Conservation (phyloP, 2,888 invertebrate genomes). For the Leucania comma region DNA sequence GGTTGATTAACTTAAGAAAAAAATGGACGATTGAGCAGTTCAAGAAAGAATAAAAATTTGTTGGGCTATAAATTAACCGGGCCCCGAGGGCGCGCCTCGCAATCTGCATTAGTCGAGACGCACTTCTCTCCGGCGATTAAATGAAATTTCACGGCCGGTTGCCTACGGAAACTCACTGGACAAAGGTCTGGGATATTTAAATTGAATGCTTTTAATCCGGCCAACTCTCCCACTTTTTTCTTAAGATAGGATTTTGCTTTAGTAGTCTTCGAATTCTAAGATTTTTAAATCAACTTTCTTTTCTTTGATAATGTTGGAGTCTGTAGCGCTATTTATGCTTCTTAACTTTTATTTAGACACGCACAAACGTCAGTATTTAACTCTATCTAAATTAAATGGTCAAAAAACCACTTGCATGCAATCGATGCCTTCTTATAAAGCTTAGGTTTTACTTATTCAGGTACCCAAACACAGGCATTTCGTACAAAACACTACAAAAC, state of each 20-base stretch:
- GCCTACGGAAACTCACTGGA: conserved; percentile 86
- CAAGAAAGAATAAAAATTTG: conserved; percentile 88
- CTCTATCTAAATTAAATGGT: not conserved
- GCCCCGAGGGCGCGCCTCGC: conserved; percentile 81
- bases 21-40: conserved; percentile 86
- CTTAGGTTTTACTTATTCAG: not conserved
- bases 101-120: conserved; percentile 89
- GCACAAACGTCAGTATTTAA: too few species aligned
- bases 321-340: conserved; percentile 1
- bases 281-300: conserved; percentile 44
- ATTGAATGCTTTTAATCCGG: conserved; percentile 87
- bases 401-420: not conserved
- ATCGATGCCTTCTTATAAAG: not conserved
- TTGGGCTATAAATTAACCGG: conserved; percentile 88
- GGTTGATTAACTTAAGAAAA: conserved; percentile 68
- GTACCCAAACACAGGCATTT: not conserved
- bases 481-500: not conserved
- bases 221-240: conserved; percentile 77
- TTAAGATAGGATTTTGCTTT: conserved; percentile 70
- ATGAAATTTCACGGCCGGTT: conserved; percentile 89
- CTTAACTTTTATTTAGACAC: conserved; percentile 5
- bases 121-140: conserved; percentile 88
- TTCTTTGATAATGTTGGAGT: conserved; percentile 17
- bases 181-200: conserved; percentile 88
- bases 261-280: conserved; percentile 62